Evolutionary conservation across 1,140 invertebrate genomes (phyloP).

Genomic region (Yoshiicerus persimilis): DNA sequence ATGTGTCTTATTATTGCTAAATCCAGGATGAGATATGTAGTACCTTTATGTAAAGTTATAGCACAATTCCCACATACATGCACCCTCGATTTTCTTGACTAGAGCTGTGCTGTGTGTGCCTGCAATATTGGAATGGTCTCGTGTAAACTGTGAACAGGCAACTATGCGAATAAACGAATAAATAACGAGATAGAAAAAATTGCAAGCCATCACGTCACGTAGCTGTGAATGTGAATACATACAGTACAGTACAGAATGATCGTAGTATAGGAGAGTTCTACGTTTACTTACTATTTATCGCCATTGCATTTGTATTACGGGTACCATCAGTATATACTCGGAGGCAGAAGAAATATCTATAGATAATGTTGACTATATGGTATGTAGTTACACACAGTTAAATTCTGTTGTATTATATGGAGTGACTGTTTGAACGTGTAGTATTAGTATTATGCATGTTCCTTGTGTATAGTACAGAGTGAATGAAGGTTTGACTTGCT

Average conservation of each 20-base stretch:
- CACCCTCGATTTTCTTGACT: not conserved
- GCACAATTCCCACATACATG: not conserved
- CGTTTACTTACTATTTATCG: not conserved
- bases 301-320: not conserved
- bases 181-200: constrained; percentile 13
- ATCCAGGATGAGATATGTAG: not conserved
- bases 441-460: not conserved
- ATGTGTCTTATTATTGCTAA: not conserved
- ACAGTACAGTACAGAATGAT: not conserved
- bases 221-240: not conserved
- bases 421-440: not conserved
- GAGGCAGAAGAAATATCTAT: not conserved
- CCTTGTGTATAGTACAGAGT: not conserved
- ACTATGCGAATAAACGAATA: constrained; percentile 1
- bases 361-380: too few relatives aligned
- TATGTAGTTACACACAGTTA: too few relatives aligned
- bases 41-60: not conserved
- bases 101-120: not conserved
- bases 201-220: constrained; percentile 7
- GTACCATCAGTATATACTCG: not conserved
- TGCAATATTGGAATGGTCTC: not conserved
- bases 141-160: not conserved
- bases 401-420: not conserved
- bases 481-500: not conserved
- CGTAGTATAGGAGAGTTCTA: not conserved